Conservation (phyloP, 2,113 vertebrate species). For the Bos taurus region DNA sequence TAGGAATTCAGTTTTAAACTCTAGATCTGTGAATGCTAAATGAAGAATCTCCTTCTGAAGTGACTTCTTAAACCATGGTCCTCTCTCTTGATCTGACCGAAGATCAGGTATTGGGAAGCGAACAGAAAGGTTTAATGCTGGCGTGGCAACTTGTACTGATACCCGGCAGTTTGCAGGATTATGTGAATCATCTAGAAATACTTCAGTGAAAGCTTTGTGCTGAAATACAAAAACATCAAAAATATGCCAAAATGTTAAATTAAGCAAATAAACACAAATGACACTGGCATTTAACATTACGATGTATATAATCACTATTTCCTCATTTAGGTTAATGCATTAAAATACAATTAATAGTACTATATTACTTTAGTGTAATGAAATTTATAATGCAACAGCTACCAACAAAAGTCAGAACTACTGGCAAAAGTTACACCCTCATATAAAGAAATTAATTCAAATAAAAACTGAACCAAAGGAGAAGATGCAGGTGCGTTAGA, state of each 20-base stretch:
- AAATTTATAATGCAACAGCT: background rate
- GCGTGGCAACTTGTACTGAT: constrained; percentile 87
- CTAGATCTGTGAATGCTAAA: constrained; percentile 89
- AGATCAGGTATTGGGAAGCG: constrained; percentile 98
- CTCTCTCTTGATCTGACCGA: constrained; percentile 95
- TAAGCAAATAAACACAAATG: background rate
- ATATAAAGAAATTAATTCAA: background rate
- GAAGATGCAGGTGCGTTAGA: background rate
- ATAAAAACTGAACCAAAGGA: background rate
- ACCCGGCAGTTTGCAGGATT: constrained; percentile 90
- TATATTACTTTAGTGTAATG: background rate
- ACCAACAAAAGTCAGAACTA: background rate
- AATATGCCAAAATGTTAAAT: constrained; percentile 2
- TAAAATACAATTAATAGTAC: background rate
- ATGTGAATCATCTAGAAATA: constrained; percentile 94
- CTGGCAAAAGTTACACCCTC: background rate
- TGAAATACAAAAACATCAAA: constrained; percentile 69
- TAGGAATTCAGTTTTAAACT: constrained; percentile 93
- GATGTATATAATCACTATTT: background rate
- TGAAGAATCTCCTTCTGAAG: constrained; percentile 94
- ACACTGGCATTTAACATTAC: background rate
- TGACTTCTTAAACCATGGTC: constrained; percentile 98
- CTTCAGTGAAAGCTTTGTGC: constrained; percentile 98
- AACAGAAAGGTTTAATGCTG: constrained; percentile 87
- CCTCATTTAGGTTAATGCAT: background rate